phyloP scores from a whole-genome alignment of 2,113 vertebrate genomes.

The Edolisoma coerulescens region DNA sequence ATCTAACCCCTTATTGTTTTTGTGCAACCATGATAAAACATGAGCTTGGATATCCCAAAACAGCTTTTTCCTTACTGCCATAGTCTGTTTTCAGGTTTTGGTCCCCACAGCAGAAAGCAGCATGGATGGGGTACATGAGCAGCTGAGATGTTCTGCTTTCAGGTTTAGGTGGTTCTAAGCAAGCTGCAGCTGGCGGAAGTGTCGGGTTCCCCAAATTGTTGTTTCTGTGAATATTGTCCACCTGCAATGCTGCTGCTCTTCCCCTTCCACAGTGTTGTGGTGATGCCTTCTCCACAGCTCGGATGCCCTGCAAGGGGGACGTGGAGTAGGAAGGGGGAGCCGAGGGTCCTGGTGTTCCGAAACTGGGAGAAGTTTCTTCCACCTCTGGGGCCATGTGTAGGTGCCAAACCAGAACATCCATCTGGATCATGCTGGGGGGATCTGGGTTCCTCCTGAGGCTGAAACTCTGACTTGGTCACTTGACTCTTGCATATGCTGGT shows the following conservation, averaged over 20 bases:
- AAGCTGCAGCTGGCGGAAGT: background rate
- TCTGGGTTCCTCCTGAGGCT: background rate
- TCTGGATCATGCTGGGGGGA: background rate
- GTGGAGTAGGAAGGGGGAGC: background rate
- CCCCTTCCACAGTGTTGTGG: background rate
- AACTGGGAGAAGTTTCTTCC: background rate
- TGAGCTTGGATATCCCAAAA: background rate
- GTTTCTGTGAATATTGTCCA: background rate
- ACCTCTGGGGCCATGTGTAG: background rate
- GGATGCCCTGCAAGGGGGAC: rapidly evolving
- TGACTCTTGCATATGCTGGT: background rate
- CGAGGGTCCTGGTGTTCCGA: rapidly evolving
- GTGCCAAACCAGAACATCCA: background rate
- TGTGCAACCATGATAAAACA: background rate
- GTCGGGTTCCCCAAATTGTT: background rate
- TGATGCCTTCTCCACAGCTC: background rate
- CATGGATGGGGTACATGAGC: background rate
- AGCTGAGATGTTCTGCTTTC: background rate
- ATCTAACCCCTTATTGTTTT: background rate
- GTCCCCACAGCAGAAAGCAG: background rate
- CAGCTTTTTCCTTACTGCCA: background rate
- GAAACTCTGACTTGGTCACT: background rate
- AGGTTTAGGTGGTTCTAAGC: background rate
- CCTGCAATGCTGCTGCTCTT: background rate
- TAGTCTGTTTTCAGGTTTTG: background rate